Percentiles rank a stretch among this genome's conserved stretches.
phyloP scores from a whole-genome alignment of 2,888 invertebrate genomes.

The Nomada flava region DNA sequence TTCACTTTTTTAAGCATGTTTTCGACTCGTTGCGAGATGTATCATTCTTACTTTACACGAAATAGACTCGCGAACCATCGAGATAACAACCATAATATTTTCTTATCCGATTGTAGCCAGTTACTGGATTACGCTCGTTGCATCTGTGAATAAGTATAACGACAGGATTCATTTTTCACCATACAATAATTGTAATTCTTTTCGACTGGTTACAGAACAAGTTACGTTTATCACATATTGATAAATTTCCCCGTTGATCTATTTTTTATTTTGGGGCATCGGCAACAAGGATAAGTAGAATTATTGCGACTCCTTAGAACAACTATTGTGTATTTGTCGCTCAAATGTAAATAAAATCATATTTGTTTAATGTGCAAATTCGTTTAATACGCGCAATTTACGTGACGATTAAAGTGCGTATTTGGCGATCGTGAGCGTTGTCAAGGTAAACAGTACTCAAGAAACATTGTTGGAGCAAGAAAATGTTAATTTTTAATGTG shows the following conservation, averaged over 20 bases:
- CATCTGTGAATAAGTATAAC: slow-evolving; percentile 23
- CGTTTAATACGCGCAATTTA: slow-evolving; percentile 62
- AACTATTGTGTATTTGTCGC: slow-evolving; percentile 75
- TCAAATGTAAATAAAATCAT: slow-evolving; percentile 79
- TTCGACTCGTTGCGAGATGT: slow-evolving; percentile 10
- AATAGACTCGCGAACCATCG: neutral
- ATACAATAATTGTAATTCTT: slow-evolving; percentile 2
- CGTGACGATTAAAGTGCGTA: slow-evolving; percentile 45
- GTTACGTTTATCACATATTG: slow-evolving; percentile 14
- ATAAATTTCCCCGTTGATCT: slow-evolving; percentile 40
- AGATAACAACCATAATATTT: slow-evolving; percentile 32
- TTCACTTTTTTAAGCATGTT: slow-evolving; percentile 37
- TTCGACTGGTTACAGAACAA: neutral
- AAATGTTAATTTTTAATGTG: neutral
- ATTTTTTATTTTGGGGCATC: slow-evolving; percentile 39
- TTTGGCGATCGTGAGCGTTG: slow-evolving; percentile 34
- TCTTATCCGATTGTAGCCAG: slow-evolving; percentile 30
- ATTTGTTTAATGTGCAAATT: slow-evolving; percentile 74
- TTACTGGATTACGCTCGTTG: slow-evolving; percentile 30
- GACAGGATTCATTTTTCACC: neutral
- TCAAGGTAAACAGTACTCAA: neutral
- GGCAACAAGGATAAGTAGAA: slow-evolving; percentile 60
- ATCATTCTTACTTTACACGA: slow-evolving; percentile 14
- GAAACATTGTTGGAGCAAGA: neutral
- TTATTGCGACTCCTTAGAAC: slow-evolving; percentile 69